Conservation (phyloP, 2,113 vertebrate genomes). For the Atlantisia rogersi region DNA sequence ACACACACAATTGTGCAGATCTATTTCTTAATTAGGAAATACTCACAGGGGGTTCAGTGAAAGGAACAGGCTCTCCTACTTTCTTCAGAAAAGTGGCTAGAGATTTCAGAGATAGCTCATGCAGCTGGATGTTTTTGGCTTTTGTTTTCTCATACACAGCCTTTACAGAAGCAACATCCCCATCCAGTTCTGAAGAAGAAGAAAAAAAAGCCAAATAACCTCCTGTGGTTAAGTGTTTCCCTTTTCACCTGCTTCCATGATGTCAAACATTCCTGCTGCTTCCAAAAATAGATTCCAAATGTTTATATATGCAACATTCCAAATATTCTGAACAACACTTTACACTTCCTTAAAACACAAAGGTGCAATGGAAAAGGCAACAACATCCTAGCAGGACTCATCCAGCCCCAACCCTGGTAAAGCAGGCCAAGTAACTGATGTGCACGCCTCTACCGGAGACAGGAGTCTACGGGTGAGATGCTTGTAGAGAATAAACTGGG, state of each 20-base stretch:
- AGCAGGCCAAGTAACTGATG: not conserved
- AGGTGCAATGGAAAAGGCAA: not conserved
- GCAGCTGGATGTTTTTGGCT: conserved; percentile 71
- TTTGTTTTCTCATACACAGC: conserved; percentile 78
- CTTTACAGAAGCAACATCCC: conserved; percentile 83
- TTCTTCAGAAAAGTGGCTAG: conserved; percentile 83
- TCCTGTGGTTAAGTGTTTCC: not conserved
- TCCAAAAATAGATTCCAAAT: not conserved
- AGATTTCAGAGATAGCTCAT: conserved; percentile 86
- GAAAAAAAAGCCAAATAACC: not conserved
- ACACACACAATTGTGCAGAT: conserved; percentile 11
- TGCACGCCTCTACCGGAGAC: not conserved
- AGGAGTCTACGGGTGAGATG: not conserved
- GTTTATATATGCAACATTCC: not conserved
- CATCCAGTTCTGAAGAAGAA: conserved; percentile 77
- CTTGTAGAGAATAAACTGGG: not conserved
- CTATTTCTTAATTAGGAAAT: conserved; percentile 62
- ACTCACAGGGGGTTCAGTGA: conserved; percentile 92
- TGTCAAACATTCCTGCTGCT: not conserved
- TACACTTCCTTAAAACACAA: not conserved
- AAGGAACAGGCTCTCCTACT: conserved; percentile 83
- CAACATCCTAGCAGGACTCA: not conserved
- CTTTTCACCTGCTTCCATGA: not conserved
- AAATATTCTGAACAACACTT: not conserved
- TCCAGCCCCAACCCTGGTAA: not conserved